A percentile compares a stretch with the other conserved stretches of the same genome.
phyloP scores from a whole-genome alignment of 1,140 invertebrate genomes.

The Drosophila micromelanica region DNA sequence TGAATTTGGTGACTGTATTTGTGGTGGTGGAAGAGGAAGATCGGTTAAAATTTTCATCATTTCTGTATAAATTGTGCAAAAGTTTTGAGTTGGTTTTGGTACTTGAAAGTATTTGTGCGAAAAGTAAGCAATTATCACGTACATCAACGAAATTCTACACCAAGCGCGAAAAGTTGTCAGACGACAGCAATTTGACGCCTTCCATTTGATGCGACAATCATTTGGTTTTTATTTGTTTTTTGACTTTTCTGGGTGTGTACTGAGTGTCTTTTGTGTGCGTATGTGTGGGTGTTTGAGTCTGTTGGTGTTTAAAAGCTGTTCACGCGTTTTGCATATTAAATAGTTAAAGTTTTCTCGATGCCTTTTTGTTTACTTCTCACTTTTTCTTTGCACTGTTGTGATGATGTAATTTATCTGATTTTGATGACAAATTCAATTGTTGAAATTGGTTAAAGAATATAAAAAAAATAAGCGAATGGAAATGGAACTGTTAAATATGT shows the following conservation, averaged over 20 bases:
- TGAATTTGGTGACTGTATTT: conserved; percentile 93
- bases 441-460: too few species aligned
- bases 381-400: conserved; percentile 38
- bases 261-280: not conserved
- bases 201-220: conserved; percentile 60
- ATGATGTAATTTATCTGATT: conserved; percentile 79
- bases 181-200: conserved; percentile 70
- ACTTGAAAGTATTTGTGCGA: conserved; percentile 7
- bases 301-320: conserved; percentile 19
- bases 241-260: not conserved
- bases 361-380: conserved; percentile 34
- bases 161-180: conserved; percentile 55
- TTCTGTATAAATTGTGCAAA: conserved; percentile 16
- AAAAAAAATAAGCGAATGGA: not conserved
- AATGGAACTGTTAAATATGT: not conserved
- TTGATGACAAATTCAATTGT: conserved; percentile 63
- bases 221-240: conserved; percentile 23
- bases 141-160: conserved; percentile 48
- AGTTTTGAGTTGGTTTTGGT: conserved; percentile 24
- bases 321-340: conserved; percentile 70
- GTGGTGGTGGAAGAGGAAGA: not conserved
- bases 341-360: conserved; percentile 44
- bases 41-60: too few species aligned
- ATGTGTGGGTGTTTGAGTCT: conserved; percentile 14
- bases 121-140: conserved; percentile 70